Conservation (phyloP, 1,140 invertebrate genomes). For the Drosophila subobscura region DNA sequence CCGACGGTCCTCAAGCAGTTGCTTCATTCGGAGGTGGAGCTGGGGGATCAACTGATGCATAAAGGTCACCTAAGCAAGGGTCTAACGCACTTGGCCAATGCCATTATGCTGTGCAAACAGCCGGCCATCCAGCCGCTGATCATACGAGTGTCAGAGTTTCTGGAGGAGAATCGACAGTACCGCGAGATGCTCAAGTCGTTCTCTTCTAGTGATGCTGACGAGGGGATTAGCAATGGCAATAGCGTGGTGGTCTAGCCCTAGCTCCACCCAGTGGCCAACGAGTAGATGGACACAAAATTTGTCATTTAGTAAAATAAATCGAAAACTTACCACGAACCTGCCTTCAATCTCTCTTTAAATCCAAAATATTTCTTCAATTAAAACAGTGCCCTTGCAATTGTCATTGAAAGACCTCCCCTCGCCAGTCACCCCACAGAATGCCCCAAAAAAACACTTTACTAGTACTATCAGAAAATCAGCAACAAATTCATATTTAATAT, state of each 20-base stretch:
- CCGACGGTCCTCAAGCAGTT: slow-evolving; percentile 10
- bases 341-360: neutral
- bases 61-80: slow-evolving; percentile 32
- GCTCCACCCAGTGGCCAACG: too few relatives aligned
- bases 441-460: slow-evolving; percentile 9
- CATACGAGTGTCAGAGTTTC: too few relatives aligned
- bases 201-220: too few relatives aligned
- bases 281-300: too few relatives aligned
- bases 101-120: slow-evolving; percentile 39
- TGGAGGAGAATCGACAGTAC: too few relatives aligned
- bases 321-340: too few relatives aligned
- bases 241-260: too few relatives aligned
- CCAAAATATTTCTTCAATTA: slow-evolving; percentile 17
- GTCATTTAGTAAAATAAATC: neutral
- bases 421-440: slow-evolving; percentile 17
- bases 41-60: slow-evolving; percentile 18
- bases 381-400: slow-evolving; percentile 27
- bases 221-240: too few relatives aligned
- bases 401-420: slow-evolving; percentile 34
- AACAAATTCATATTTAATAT: slow-evolving; percentile 68
- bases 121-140: slow-evolving; percentile 24
- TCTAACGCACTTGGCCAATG: slow-evolving; percentile 37
- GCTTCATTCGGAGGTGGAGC: slow-evolving; percentile 22
- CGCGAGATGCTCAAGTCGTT: too few relatives aligned
- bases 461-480: slow-evolving; percentile 6